These are phyloP conservation scores for Vicugna pacos DNA, from an alignment of 2,113 vertebrate species.

Conservation along the genomic window DNA sequence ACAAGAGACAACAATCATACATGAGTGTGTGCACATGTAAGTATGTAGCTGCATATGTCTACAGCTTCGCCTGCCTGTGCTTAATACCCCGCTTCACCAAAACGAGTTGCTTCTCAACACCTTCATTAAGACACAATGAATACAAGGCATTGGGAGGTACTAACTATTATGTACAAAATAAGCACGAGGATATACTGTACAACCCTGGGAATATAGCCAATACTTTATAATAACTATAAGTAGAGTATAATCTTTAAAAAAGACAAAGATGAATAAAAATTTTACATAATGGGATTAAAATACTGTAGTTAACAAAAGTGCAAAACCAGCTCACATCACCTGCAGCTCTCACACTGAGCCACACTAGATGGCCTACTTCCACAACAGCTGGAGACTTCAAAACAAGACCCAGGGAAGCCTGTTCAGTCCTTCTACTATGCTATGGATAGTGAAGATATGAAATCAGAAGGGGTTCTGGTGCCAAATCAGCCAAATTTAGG, in stretches of 20 bases:
- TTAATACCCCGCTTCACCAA: neutral
- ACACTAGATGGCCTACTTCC: neutral
- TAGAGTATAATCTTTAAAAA: neutral
- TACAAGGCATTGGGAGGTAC: no score
- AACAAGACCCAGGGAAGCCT: neutral
- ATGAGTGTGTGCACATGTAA: accelerated
- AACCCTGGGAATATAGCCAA: no score
- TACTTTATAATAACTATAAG: no score
- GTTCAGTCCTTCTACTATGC: neutral
- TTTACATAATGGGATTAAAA: neutral
- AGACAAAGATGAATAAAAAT: neutral
- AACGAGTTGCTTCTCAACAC: neutral
- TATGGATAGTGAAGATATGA: neutral
- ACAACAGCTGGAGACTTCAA: neutral
- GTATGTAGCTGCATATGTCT: neutral
- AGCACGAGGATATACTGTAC: no score
- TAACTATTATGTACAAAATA: no score
- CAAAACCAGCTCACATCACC: neutral
- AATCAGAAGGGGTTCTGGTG: neutral
- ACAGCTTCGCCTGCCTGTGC: neutral
- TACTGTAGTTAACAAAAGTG: neutral
- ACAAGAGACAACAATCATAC: neutral
- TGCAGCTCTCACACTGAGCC: neutral
- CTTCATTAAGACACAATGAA: neutral
- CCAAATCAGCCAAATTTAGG: neutral